Conservation (phyloP, 2,888 invertebrate genomes). For the Melieria omissa region DNA sequence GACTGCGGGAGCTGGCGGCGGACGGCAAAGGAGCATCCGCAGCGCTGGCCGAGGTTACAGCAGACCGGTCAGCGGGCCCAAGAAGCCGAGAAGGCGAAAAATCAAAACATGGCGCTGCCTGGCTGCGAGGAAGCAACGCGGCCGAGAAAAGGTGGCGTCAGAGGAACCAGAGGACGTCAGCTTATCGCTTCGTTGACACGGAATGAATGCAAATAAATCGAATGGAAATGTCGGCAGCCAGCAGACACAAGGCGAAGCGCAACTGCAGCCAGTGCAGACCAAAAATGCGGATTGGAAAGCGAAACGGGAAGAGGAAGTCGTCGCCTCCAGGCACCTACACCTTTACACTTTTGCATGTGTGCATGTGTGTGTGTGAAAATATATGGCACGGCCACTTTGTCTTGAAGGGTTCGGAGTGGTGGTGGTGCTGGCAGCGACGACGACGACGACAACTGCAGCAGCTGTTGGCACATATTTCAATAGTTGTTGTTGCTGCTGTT, state of each 20-base stretch:
- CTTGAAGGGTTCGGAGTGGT: neutral
- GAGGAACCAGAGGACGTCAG: conserved; percentile 6
- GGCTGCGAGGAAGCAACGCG: no score
- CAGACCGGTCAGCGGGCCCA: no score
- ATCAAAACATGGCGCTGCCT: no score
- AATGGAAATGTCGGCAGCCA: conserved; percentile 54
- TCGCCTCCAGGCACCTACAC: neutral
- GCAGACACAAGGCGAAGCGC: conserved; percentile 44
- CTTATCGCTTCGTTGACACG: conserved; percentile 32
- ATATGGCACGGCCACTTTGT: conserved; percentile 1
- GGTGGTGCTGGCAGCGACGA: neutral
- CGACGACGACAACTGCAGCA: conserved; percentile 12
- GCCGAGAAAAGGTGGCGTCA: no score
- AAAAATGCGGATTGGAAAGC: conserved; percentile 29
- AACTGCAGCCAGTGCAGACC: conserved; percentile 48
- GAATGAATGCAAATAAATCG: conserved; percentile 56
- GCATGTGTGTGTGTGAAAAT: conserved; percentile 8
- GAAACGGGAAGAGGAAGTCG: neutral
- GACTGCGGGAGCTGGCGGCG: neutral
- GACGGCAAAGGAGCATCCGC: neutral
- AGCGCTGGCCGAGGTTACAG: no score
- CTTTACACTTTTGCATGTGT: conserved; percentile 7
- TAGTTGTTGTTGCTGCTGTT: conserved; percentile 9
- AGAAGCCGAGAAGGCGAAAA: no score
- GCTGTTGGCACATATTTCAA: conserved; percentile 30